Base-by-base conservation (phyloP, 2,888 invertebrate species). In the Carabus problematicus region DNA sequence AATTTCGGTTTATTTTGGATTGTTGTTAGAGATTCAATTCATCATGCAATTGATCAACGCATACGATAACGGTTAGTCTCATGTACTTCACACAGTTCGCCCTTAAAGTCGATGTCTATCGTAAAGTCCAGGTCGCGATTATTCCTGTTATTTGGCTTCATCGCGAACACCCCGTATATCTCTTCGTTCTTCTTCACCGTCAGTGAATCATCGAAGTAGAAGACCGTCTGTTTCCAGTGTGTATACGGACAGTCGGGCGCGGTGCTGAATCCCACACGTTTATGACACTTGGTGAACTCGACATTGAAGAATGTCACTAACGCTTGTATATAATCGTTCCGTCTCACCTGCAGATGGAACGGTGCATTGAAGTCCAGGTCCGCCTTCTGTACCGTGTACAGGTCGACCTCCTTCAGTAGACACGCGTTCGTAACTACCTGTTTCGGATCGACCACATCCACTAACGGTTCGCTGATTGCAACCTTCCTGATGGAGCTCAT, bases 211-310 rank as follows among this genome's bases (percentile, higher is more conserved):
- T 97, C 94, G 76, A 98, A 91, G 82, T 99, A 99, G 85, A 99
- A 99, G 61, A 99, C 98, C 8, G 88, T 88, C 82, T 98, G 97
- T 82, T 99, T 99, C 99, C 99, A 99, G 82, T 99, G 99, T 18
- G 99, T 99, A 83, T 99, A 98, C 40, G 94, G 94, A 0, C 95
- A 93, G 80, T 98, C 98, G 0, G 99, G 99, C 0, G 96, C 96
- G 70, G 99, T 99, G 77, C 97, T 98, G 84, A 99, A 99, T 19
- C 98, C 98, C 73, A 96, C 94, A 68, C 96, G 88, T 85, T 98
- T 99, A 87, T 99, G 99, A 76, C 97, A 99, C 86, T 98, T 97
- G 43, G 97, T 96, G 85, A 99, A 99, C 84, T 99, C 98, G 75
- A 99, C 97, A 79, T 95, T 98, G 85, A 99, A 99, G 85, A 95